Evolutionary conservation across 2,113 vertebrate genomes (phyloP).

Genomic region (Piaya cayana): DNA sequence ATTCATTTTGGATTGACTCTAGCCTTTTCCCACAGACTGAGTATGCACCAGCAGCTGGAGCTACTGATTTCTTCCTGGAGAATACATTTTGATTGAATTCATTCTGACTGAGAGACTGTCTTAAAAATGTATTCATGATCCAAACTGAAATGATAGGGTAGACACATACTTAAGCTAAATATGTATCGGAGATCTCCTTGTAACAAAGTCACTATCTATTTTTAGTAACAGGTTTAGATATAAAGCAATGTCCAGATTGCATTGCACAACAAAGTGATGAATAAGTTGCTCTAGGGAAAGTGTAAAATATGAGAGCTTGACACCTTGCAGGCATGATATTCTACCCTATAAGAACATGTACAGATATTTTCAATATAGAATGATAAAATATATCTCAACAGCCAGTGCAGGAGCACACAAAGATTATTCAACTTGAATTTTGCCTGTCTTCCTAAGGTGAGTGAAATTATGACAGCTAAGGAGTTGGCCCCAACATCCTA

Average conservation of each 20-base stretch:
- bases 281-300: background rate
- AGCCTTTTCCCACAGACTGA: background rate
- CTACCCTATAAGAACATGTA: background rate
- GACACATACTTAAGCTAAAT: background rate
- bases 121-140: background rate
- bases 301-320: background rate
- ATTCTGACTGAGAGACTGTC: background rate
- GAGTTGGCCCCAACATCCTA: background rate
- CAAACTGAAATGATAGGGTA: background rate
- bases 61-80: background rate
- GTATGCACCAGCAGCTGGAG: background rate
- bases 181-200: fast-evolving
- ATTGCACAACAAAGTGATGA: background rate
- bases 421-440: background rate
- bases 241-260: background rate
- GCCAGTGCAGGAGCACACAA: background rate
- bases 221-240: background rate
- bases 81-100: background rate
- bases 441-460: background rate
- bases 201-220: background rate
- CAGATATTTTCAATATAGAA: background rate
- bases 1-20: background rate
- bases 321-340: background rate
- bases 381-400: background rate
- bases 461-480: background rate